Conservation (phyloP, 1,140 invertebrate species). For the Wiebesia pumilae region DNA sequence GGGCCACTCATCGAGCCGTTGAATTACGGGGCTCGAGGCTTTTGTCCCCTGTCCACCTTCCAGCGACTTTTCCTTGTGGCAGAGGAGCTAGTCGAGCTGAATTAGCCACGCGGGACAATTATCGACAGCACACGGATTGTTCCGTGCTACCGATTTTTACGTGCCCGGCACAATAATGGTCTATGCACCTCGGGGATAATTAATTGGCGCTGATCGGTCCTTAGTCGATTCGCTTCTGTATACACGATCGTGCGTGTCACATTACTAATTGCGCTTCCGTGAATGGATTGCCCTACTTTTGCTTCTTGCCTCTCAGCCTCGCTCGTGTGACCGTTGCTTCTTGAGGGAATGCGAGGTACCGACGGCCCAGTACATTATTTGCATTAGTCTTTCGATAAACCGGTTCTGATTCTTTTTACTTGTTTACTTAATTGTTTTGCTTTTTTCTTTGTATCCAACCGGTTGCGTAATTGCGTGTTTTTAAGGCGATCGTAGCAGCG, state of each 20-base stretch:
- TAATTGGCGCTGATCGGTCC: constrained; percentile 18
- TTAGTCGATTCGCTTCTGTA: background rate
- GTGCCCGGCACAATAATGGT: background rate
- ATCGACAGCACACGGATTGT: background rate
- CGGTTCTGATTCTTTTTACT: background rate
- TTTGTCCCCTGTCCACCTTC: background rate
- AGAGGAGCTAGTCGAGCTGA: background rate
- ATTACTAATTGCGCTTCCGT: constrained; percentile 19
- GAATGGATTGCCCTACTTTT: background rate
- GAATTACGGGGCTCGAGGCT: background rate
- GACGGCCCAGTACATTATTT: background rate
- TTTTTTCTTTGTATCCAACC: background rate
- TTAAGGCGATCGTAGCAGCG: background rate
- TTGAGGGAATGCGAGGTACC: background rate
- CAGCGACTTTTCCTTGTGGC: background rate
- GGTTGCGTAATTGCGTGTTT: background rate
- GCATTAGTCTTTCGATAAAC: background rate
- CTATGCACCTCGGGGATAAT: background rate
- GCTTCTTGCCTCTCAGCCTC: background rate
- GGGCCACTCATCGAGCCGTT: background rate
- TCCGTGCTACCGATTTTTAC: background rate
- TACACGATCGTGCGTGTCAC: background rate
- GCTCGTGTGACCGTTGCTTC: background rate
- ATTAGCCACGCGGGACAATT: background rate
- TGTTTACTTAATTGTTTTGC: background rate